phyloP scores from a whole-genome alignment of 2,797 vertebrate genomes.

The Pipistrellus nathusii region DNA sequence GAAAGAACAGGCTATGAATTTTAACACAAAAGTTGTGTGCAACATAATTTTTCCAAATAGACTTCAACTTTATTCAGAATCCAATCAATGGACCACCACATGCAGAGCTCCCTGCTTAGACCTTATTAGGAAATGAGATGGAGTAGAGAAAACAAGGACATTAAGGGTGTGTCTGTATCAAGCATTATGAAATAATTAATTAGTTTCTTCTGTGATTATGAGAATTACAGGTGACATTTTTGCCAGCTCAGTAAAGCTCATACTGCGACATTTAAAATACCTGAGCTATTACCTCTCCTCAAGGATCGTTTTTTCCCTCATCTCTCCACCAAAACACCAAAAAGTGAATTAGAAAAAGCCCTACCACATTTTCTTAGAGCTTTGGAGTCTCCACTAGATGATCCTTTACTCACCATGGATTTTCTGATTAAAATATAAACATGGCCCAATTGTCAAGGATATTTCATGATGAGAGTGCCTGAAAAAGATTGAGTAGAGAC shows the following conservation, averaged over 20 bases:
- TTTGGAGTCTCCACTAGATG: background rate
- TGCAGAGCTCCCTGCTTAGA: slow-evolving; percentile 23
- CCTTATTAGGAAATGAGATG: slow-evolving; percentile 62
- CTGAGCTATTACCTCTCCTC: slow-evolving; percentile 18
- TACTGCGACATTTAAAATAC: slow-evolving; percentile 49
- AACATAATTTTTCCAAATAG: slow-evolving; percentile 26
- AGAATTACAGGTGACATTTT: slow-evolving; percentile 67
- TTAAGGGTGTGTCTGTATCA: slow-evolving; percentile 67
- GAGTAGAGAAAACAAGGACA: slow-evolving; percentile 55
- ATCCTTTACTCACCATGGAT: background rate
- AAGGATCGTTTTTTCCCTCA: background rate
- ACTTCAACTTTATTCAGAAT: slow-evolving; percentile 12
- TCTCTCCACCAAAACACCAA: background rate
- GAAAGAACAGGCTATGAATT: background rate
- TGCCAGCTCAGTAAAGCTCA: slow-evolving; percentile 62
- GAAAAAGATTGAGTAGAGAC: slow-evolving; percentile 13
- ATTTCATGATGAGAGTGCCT: background rate
- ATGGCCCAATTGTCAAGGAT: background rate
- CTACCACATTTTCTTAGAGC: slow-evolving; percentile 23
- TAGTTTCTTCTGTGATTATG: slow-evolving; percentile 64
- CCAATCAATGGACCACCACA: slow-evolving; percentile 13
- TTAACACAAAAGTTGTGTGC: background rate
- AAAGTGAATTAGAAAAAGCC: slow-evolving; percentile 22
- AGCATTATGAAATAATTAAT: slow-evolving; percentile 77
- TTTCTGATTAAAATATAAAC: slow-evolving; percentile 46